These are phyloP conservation scores for Micrasema minimum DNA, from an alignment of 1,140 invertebrate genomes.

Conservation along the genomic window DNA sequence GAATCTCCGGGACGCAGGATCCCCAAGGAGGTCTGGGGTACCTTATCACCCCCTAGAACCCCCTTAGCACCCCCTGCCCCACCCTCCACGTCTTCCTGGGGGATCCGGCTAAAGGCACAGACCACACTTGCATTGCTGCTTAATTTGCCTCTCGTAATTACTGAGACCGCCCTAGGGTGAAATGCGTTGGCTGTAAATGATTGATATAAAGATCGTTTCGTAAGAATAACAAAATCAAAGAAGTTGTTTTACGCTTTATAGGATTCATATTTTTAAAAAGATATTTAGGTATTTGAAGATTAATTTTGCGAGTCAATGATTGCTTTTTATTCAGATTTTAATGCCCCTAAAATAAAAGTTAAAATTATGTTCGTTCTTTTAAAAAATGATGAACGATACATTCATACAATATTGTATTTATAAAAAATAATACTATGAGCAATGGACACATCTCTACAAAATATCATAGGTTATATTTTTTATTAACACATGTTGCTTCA, in stretches of 20 bases:
- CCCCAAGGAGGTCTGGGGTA: constrained; percentile 7
- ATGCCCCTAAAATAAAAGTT: too few species aligned
- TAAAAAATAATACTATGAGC: too few species aligned
- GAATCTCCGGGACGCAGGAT: constrained; percentile 23
- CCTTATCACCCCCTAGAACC: background rate
- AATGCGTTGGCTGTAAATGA: constrained; percentile 15
- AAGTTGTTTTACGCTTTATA: background rate
- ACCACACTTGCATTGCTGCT: constrained; percentile 62
- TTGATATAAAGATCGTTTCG: constrained; percentile 14
- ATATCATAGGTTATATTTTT: too few species aligned
- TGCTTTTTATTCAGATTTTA: too few species aligned
- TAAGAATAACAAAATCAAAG: background rate
- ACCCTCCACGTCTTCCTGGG: constrained; percentile 6
- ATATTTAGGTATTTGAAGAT: too few species aligned
- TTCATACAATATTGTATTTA: too few species aligned
- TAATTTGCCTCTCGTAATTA: constrained; percentile 70
- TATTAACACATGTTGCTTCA: too few species aligned
- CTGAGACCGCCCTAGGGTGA: constrained; percentile 54
- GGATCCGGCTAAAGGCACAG: constrained; percentile 7
- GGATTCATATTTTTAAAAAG: too few species aligned
- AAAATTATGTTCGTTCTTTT: too few species aligned
- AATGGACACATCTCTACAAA: too few species aligned
- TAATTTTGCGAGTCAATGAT: too few species aligned
- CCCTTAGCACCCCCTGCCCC: constrained; percentile 27
- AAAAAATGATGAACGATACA: too few species aligned